A percentile compares a stretch with the other conserved stretches of the same genome.
Conservation (phyloP, 2,888 invertebrate genomes). For the Aspidiotus destructor region DNA sequence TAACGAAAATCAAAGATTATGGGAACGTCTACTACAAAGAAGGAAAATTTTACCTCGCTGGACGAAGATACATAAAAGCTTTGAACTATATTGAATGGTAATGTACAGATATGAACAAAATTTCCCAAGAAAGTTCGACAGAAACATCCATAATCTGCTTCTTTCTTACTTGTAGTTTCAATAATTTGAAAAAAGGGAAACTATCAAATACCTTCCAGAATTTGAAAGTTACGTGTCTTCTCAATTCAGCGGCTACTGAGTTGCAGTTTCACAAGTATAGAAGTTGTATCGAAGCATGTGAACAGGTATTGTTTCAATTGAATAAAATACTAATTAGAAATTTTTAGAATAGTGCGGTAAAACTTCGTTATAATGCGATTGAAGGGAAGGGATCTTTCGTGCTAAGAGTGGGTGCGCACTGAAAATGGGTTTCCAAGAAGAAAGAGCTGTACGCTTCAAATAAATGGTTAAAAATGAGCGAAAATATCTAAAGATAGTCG, state of each 20-base stretch:
- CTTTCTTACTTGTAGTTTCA: slow-evolving; percentile 5
- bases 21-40: slow-evolving; percentile 61
- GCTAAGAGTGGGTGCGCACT: too few relatives aligned
- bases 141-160: too few relatives aligned
- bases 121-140: too few relatives aligned
- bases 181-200: neutral
- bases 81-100: slow-evolving; percentile 57
- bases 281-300: slow-evolving; percentile 55
- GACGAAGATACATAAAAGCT: slow-evolving; percentile 69
- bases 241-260: slow-evolving; percentile 67
- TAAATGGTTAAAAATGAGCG: neutral
- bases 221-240: slow-evolving; percentile 40
- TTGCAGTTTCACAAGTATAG: slow-evolving; percentile 54
- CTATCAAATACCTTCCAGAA: neutral
- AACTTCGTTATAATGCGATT: too few relatives aligned
- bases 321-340: neutral
- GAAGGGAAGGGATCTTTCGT: too few relatives aligned
- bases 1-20: slow-evolving; percentile 54
- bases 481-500: too few relatives aligned
- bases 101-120: neutral
- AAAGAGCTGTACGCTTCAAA: too few relatives aligned
- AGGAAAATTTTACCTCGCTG: slow-evolving; percentile 54
- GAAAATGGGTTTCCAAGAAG: too few relatives aligned
- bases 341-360: neutral
- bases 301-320: slow-evolving; percentile 47